A percentile compares a stretch with the other conserved stretches of the same genome.
phyloP scores from a whole-genome alignment of 2,113 vertebrate genomes.

The Psilopogon haemacephalus region DNA sequence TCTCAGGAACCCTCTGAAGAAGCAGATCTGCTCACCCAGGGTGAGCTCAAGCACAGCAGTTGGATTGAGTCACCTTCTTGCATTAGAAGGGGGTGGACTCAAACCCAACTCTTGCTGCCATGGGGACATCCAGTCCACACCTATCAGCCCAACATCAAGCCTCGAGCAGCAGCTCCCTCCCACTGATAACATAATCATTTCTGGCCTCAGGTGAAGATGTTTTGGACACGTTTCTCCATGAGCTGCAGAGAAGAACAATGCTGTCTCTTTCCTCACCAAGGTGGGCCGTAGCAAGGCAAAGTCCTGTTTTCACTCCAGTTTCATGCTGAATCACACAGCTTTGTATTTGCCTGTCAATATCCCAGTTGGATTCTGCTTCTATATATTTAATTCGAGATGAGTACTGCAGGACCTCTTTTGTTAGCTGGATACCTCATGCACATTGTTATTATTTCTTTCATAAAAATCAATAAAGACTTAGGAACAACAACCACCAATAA shows the following conservation, averaged over 20 bases:
- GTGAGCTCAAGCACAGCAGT: background rate
- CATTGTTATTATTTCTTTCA: slow-evolving; percentile 62
- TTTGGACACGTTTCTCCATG: background rate
- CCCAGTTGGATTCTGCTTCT: slow-evolving; percentile 47
- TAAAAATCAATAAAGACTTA: slow-evolving; percentile 65
- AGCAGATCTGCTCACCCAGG: background rate
- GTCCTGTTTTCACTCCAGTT: background rate
- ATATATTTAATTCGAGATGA: slow-evolving; percentile 44
- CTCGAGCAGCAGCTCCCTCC: background rate
- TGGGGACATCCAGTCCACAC: background rate
- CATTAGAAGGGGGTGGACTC: background rate
- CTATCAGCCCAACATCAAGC: rapidly evolving
- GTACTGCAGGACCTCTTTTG: slow-evolving; percentile 63
- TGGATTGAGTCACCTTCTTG: background rate
- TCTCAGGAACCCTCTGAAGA: background rate
- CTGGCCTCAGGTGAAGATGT: background rate
- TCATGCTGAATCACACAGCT: background rate
- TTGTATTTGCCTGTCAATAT: slow-evolving; percentile 61
- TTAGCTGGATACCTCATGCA: slow-evolving; percentile 47
- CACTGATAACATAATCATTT: rapidly evolving
- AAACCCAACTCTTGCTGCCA: background rate
- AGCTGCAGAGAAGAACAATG: background rate
- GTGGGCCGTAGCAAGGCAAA: background rate
- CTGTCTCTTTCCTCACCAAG: background rate
- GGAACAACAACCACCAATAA: slow-evolving; percentile 54